A percentile compares a stretch with the other conserved stretches of the same genome.
Conservation (phyloP, 2,888 invertebrate genomes). For the Melanchra persicariae region DNA sequence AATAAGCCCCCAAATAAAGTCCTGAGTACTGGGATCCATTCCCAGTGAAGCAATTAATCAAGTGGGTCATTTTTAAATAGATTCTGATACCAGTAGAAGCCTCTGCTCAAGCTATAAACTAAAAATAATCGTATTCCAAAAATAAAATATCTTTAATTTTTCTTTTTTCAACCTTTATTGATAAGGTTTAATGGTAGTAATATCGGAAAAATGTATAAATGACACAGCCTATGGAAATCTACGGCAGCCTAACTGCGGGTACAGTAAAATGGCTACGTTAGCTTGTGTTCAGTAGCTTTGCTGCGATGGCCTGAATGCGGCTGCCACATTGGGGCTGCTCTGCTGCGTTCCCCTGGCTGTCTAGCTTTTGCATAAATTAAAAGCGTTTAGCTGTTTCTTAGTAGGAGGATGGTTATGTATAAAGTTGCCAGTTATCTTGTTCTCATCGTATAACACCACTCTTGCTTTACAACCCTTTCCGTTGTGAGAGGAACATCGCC, state of each 20-base stretch:
- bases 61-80: neutral
- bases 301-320: neutral
- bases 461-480: neutral
- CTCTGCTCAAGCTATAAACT: no score
- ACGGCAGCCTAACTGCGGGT: neutral
- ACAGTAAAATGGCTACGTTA: neutral
- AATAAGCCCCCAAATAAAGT: no score
- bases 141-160: neutral
- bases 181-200: no score
- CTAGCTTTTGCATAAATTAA: neutral
- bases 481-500: slow-evolving; percentile 3
- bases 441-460: neutral
- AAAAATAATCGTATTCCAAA: neutral
- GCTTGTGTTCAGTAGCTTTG: neutral
- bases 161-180: no score
- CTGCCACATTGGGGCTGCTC: neutral
- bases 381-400: neutral
- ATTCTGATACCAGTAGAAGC: neutral
- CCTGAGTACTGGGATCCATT: neutral
- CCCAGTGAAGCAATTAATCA: neutral
- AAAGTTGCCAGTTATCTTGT: slow-evolving; percentile 1
- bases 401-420: slow-evolving; percentile 9
- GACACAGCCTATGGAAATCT: neutral
- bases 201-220: neutral
- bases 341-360: neutral